phyloP scores from a whole-genome alignment of 37 sponge, comb jelly and placozoan genomes.

The Bolinopsis microptera region DNA sequence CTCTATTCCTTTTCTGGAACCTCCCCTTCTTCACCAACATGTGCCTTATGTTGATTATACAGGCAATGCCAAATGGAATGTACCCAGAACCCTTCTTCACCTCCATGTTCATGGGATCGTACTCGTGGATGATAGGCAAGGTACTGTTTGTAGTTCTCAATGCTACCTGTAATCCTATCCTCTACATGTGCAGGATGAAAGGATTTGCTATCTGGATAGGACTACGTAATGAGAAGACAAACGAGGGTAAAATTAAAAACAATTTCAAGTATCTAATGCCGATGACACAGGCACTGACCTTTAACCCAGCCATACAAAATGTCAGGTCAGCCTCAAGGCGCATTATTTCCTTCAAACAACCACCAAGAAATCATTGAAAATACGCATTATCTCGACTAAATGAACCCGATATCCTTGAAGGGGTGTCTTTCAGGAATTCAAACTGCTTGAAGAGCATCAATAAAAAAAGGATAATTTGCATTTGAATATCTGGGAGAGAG shows the following conservation, averaged over 20 bases:
- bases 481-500: too few relatives aligned
- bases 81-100: neutral
- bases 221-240: neutral
- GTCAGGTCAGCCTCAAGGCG: neutral
- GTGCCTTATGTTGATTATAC: neutral
- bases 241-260: neutral
- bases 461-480: too few relatives aligned
- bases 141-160: conserved; percentile 30
- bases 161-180: neutral
- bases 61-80: neutral
- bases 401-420: too few relatives aligned
- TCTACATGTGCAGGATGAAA: neutral
- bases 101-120: neutral
- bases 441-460: too few relatives aligned
- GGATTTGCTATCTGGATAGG: conserved; percentile 26
- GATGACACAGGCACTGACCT: neutral
- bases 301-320: neutral
- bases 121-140: conserved; percentile 28
- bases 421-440: too few relatives aligned
- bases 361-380: neutral
- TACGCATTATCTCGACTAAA: too few relatives aligned
- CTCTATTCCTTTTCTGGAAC: conserved; percentile 32
- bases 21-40: neutral
- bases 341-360: neutral
- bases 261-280: neutral